These are phyloP conservation scores for Dinoponera quadriceps DNA, from an alignment of 1,140 invertebrate genomes.

Conservation along the genomic window DNA sequence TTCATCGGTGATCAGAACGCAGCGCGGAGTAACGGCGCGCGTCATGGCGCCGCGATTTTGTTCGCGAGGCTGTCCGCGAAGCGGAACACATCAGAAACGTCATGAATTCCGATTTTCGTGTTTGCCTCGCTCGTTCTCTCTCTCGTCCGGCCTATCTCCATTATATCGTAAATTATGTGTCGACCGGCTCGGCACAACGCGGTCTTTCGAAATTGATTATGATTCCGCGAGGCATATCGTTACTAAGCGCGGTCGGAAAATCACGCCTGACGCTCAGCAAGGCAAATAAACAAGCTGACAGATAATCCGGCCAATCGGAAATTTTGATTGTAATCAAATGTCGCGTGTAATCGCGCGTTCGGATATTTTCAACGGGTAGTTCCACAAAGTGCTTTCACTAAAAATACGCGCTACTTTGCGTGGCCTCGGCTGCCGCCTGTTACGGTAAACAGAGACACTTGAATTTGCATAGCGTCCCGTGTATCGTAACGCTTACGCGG, in stretches of 20 bases:
- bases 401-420: constrained; percentile 6
- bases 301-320: background rate
- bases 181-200: background rate
- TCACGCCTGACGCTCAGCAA: background rate
- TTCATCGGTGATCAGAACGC: constrained; percentile 42
- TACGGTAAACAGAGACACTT: constrained; percentile 11
- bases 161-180: constrained; percentile 60
- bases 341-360: too few relatives aligned
- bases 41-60: constrained; percentile 43
- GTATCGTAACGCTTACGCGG: constrained; percentile 18
- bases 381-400: background rate
- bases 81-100: constrained; percentile 56
- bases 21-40: constrained; percentile 13
- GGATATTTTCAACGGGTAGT: background rate
- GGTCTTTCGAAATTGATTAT: constrained; percentile 48
- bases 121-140: constrained; percentile 12
- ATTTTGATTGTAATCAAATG: constrained; percentile 14
- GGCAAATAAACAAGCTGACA: background rate
- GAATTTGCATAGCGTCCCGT: constrained; percentile 39
- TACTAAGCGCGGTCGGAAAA: constrained; percentile 17
- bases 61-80: constrained; percentile 18
- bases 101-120: constrained; percentile 51
- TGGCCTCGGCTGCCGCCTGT: background rate
- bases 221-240: constrained; percentile 27
- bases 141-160: constrained; percentile 10